A percentile compares a stretch with the other conserved stretches of the same genome.
phyloP scores from a whole-genome alignment of 2,797 vertebrate genomes.

The Falco novaeseelandiae region DNA sequence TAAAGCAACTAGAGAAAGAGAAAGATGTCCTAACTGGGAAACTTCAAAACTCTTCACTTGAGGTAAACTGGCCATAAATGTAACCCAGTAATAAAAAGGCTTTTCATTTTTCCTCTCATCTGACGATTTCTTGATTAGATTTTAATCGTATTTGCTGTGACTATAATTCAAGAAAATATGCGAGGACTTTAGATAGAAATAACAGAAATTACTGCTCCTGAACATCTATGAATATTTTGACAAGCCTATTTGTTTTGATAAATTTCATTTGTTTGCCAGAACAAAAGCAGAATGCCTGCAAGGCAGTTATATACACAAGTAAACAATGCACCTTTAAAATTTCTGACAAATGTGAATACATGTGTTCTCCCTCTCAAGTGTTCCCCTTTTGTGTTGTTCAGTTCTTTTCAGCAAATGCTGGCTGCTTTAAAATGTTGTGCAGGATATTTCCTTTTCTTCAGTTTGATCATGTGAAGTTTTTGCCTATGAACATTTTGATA shows the following conservation, averaged over 20 bases:
- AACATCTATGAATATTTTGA: neutral
- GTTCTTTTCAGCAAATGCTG: neutral
- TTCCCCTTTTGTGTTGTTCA: neutral
- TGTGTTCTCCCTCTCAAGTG: neutral
- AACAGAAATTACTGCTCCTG: neutral
- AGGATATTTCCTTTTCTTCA: neutral
- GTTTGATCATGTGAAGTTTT: neutral
- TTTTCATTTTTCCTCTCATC: neutral
- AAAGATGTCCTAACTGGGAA: slow-evolving; percentile 80
- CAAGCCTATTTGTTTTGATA: neutral
- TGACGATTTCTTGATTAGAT: neutral
- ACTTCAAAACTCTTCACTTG: slow-evolving; percentile 83
- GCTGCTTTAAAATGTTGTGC: neutral
- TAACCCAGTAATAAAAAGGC: neutral
- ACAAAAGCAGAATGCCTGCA: neutral
- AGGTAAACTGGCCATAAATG: slow-evolving; percentile 77
- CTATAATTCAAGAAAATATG: neutral
- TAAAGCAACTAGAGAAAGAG: slow-evolving; percentile 83
- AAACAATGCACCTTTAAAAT: neutral
- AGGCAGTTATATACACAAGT: neutral
- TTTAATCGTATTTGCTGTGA: neutral
- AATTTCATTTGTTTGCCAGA: neutral
- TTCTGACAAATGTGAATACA: neutral
- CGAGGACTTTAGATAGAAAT: neutral
- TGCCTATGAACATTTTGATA: neutral